Percentiles rank a stretch among this genome's conserved stretches.
phyloP scores from a whole-genome alignment of 2,797 vertebrate genomes.

The Oreortyx pictus region DNA sequence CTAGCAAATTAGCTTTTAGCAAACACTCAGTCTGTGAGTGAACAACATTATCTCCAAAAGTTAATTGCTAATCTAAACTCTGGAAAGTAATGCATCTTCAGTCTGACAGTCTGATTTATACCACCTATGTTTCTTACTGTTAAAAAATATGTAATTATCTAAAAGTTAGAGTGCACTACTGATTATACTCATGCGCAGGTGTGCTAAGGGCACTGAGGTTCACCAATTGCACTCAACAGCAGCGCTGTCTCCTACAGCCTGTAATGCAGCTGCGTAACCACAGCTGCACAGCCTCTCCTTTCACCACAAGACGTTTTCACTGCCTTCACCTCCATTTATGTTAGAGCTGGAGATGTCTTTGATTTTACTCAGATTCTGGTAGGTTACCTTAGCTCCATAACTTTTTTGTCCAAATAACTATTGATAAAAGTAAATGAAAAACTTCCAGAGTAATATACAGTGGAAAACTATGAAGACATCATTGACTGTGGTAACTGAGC shows the following conservation, averaged over 20 bases:
- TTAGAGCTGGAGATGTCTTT: neutral
- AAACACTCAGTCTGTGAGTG: neutral
- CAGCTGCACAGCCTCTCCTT: neutral
- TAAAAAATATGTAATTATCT: neutral
- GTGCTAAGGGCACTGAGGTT: constrained; percentile 12
- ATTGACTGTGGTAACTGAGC: neutral
- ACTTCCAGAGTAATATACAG: neutral
- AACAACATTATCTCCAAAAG: neutral
- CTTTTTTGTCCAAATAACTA: neutral
- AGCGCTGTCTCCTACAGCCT: neutral
- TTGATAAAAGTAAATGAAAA: neutral
- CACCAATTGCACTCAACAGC: neutral
- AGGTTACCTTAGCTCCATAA: neutral
- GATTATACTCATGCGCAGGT: constrained; percentile 12
- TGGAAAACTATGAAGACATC: neutral
- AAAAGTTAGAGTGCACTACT: neutral
- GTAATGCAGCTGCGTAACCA: constrained; percentile 14
- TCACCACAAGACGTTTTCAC: neutral
- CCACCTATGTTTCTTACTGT: neutral
- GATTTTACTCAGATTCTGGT: neutral
- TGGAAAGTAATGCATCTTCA: neutral
- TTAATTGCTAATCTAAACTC: neutral
- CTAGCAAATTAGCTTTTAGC: neutral
- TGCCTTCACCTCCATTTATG: neutral
- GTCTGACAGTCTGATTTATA: neutral